Conservation (phyloP, 2,113 vertebrate species). For the Arenaria interpres region DNA sequence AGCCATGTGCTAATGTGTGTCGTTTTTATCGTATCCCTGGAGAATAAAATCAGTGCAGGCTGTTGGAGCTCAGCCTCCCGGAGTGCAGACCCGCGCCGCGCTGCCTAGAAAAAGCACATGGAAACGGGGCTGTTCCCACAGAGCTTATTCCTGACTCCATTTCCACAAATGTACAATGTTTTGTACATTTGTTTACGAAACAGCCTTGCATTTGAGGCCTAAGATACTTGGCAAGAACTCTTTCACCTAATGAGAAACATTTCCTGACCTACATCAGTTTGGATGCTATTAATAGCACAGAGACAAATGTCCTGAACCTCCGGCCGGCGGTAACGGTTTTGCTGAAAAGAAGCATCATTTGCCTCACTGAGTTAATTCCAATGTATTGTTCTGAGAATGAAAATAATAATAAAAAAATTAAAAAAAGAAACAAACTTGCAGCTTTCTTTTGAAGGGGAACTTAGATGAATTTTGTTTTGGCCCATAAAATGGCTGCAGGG, state of each 20-base stretch:
- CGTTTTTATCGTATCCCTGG: background rate
- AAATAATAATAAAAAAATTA: background rate
- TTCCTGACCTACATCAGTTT: conserved; percentile 65
- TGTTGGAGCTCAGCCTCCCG: background rate
- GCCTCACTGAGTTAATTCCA: conserved; percentile 9
- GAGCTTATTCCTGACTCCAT: background rate
- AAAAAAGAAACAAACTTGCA: background rate
- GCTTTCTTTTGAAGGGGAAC: background rate
- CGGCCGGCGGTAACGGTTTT: background rate
- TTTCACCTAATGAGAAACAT: conserved; percentile 64
- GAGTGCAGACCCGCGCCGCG: background rate
- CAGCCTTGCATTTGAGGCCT: conserved; percentile 36
- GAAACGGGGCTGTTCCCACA: background rate
- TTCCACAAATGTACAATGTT: background rate
- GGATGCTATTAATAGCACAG: conserved; percentile 57
- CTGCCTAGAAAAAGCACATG: background rate
- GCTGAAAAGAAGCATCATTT: conserved; percentile 32
- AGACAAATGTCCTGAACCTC: background rate
- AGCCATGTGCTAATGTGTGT: background rate
- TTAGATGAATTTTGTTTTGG: background rate
- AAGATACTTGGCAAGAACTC: conserved; percentile 53
- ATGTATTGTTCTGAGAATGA: background rate
- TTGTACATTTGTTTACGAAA: conserved; percentile 43
- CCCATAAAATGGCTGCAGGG: background rate
- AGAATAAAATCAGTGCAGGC: background rate